Conservation (phyloP, 2,113 vertebrate genomes). For the Centropristis striata region DNA sequence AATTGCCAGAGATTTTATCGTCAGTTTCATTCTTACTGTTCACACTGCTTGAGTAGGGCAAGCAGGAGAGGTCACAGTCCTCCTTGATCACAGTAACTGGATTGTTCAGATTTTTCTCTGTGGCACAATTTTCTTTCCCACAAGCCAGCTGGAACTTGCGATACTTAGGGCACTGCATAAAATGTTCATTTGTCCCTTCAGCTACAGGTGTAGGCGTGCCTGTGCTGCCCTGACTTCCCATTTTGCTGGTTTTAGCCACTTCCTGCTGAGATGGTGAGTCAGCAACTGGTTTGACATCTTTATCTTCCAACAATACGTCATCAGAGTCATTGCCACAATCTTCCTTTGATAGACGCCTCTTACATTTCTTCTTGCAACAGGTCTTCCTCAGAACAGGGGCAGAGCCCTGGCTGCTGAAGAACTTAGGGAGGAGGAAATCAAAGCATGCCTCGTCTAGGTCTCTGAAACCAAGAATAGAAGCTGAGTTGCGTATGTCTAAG, state of each 20-base stretch:
- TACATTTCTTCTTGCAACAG: conserved; percentile 86
- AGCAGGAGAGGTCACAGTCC: conserved; percentile 24
- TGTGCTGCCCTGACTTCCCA: conserved; percentile 69
- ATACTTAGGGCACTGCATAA: conserved; percentile 91
- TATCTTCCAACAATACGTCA: conserved; percentile 27
- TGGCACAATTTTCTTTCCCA: conserved; percentile 79
- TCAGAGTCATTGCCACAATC: conserved; percentile 17
- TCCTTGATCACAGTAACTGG: conserved; percentile 45
- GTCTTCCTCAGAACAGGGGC: conserved; percentile 80
- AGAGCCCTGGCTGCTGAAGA: conserved; percentile 81
- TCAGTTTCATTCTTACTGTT: conserved; percentile 40
- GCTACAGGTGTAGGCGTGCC: conserved; percentile 20
- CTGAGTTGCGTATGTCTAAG: conserved; percentile 90
- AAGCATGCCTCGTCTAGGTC: conserved; percentile 95
- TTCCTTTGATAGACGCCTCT: conserved; percentile 47
- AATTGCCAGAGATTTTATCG: conserved; percentile 9
- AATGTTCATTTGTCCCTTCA: conserved; percentile 63
- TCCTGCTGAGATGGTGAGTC: conserved; percentile 76
- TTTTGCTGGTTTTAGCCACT: conserved; percentile 73
- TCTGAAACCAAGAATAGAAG: conserved; percentile 89
- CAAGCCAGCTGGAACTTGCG: conserved; percentile 94
- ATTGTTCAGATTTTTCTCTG: conserved; percentile 73
- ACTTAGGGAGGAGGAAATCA: conserved; percentile 93
- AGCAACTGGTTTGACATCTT: conserved; percentile 73
- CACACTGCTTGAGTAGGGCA: conserved; percentile 16